phyloP scores from a whole-genome alignment of 2,797 vertebrate species.

The Anguilla pacifica region DNA sequence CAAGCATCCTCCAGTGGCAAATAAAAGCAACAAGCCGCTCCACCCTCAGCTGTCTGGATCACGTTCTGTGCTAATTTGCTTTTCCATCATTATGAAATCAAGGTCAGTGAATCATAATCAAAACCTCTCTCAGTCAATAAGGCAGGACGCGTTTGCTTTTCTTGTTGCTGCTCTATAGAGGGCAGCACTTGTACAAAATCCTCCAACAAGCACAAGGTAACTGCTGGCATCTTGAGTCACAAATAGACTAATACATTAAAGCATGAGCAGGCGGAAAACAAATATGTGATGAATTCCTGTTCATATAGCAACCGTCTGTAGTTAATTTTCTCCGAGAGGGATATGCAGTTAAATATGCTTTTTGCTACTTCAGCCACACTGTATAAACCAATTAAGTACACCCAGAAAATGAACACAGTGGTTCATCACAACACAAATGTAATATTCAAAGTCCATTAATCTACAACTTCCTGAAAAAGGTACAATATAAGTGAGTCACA shows the following conservation, averaged over 20 bases:
- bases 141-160: conserved; percentile 8
- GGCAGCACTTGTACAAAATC: conserved; percentile 73
- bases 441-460: neutral
- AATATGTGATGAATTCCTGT: neutral
- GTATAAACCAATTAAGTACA: too few relatives aligned
- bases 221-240: neutral
- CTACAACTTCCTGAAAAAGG: neutral
- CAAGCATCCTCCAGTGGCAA: neutral
- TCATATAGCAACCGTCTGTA: neutral
- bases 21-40: neutral
- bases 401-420: neutral
- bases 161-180: conserved; percentile 68
- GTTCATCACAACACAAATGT: neutral
- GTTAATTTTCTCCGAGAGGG: neutral
- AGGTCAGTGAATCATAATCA: neutral
- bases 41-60: neutral
- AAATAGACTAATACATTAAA: neutral
- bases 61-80: neutral
- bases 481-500: neutral
- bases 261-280: neutral
- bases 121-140: neutral
- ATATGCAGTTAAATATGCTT: neutral
- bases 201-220: neutral
- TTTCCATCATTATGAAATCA: conserved; percentile 9
- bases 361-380: too few relatives aligned